Evolutionary conservation across 2,888 invertebrate genomes (phyloP), one percentile per base, ranked within the genome.

Genomic region (Cephus runcator): DNA sequence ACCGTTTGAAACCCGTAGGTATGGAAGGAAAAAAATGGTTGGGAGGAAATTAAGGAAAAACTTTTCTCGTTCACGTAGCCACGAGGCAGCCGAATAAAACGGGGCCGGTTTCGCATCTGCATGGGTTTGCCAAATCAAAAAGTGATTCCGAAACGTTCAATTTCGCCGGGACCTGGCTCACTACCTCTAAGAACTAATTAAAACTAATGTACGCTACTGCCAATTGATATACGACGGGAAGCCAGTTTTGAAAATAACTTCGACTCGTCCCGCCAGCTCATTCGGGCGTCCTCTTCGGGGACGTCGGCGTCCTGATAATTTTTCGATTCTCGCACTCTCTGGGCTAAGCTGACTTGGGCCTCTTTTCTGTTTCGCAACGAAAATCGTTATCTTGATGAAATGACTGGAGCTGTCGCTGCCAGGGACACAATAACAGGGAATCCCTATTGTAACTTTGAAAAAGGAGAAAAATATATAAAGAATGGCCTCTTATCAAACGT

Each of bases 171-270:
- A 56, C 1, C 56, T 56, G 56, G 56, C 56, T 56, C 9, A 1
- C 56, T 9, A 15, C 71, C 33, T 34, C 31, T 9, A 73, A 75
- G 79, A 79, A 84, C 84, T 85, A 84, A 85, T 85, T 85, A 85
- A 84, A 84, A 83, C 83, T 82, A 83, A 85, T 84, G 82, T 79
- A 83, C 79, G 74, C 81, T 73, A 73, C 73, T 73, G 77, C 68
- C 82, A 83, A 83, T 84, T 84, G 82, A 84, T 83, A 83, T 82
- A 84, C 80, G 82, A 82, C 81, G 78, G 81, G 80, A 84, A 83
- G 79, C 56, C 73, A 77, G 78, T 73, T 78, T 78, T 79, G 75
- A 77, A 81, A 81, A 81, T 81, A 78, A 81, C 79, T 76, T 73
- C 23, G 73, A 33, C 40, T 73, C 68, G 75, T 73, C 77, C 75